Conservation (phyloP, 2,797 vertebrate species). For the Thripadectes ignobilis region DNA sequence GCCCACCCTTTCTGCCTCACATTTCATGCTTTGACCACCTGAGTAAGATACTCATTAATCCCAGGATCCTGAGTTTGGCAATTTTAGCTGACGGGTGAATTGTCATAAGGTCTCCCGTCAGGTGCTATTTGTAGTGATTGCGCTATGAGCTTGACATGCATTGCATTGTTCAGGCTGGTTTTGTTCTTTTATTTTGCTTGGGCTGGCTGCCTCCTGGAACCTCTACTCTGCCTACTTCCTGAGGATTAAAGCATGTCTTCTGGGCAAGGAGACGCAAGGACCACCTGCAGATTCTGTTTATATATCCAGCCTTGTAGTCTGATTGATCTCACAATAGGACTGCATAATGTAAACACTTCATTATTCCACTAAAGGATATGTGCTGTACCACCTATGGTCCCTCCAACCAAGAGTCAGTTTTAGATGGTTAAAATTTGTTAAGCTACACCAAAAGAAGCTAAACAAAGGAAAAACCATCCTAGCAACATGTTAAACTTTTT, state of each 20-base stretch:
- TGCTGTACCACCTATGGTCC: conserved; percentile 62
- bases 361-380: conserved; percentile 70
- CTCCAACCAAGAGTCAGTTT: conserved; percentile 34
- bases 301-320: conserved; percentile 59
- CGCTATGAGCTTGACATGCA: conserved; percentile 19
- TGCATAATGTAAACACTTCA: conserved; percentile 73
- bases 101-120: conserved; percentile 76
- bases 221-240: conserved; percentile 64
- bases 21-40: neutral
- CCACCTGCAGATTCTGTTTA: conserved; percentile 91
- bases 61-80: conserved; percentile 58
- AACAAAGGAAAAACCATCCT: conserved; percentile 19
- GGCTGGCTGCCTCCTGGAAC: conserved; percentile 43
- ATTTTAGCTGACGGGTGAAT: conserved; percentile 74
- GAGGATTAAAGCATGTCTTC: conserved; percentile 74
- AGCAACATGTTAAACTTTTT: neutral
- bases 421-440: conserved; percentile 39
- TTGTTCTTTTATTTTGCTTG: conserved; percentile 63
- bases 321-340: conserved; percentile 75
- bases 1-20: neutral
- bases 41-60: conserved; percentile 36
- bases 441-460: conserved; percentile 35
- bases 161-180: conserved; percentile 64
- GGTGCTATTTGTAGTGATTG: conserved; percentile 69
- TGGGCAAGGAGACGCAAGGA: conserved; percentile 67